Percentiles rank a stretch among this genome's conserved stretches.
Evolutionary conservation across 2,113 vertebrate genomes (phyloP).

Genomic region (Rafetus swinhoei): DNA sequence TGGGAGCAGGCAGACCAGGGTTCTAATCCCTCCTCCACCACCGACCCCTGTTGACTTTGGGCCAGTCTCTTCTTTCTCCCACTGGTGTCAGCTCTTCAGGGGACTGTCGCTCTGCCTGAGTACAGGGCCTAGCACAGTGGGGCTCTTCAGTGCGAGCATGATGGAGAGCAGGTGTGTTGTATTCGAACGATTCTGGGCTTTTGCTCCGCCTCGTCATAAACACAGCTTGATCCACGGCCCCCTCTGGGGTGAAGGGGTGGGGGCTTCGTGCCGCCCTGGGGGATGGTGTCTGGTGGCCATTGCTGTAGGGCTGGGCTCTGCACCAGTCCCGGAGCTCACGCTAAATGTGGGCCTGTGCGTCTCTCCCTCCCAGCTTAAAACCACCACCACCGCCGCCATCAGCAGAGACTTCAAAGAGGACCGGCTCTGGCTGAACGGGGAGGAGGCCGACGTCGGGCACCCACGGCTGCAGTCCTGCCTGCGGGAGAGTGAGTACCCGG

Average conservation of each 20-base stretch:
- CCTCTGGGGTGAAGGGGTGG: accelerated
- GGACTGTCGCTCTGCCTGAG: not conserved
- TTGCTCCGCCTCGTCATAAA: too few species aligned
- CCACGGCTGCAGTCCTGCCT: conserved; percentile 92
- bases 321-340: too few species aligned
- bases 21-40: too few species aligned
- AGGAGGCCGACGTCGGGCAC: conserved; percentile 84
- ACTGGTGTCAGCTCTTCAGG: not conserved
- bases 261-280: not conserved
- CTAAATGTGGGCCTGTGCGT: not conserved
- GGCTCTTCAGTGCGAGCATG: too few species aligned
- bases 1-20: too few species aligned
- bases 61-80: too few species aligned
- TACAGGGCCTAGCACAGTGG: not conserved
- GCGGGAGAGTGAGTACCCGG: conserved; percentile 83
- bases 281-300: too few species aligned
- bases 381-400: conserved; percentile 88
- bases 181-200: not conserved
- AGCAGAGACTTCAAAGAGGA: conserved; percentile 89
- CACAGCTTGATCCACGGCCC: accelerated
- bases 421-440: conserved; percentile 93
- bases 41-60: too few species aligned
- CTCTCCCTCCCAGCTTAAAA: conserved; percentile 85
- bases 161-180: too few species aligned
- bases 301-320: too few species aligned